These are phyloP conservation scores for Pseudachorutes palmiensis DNA, from an alignment of 1,140 invertebrate genomes.

Conservation along the genomic window DNA sequence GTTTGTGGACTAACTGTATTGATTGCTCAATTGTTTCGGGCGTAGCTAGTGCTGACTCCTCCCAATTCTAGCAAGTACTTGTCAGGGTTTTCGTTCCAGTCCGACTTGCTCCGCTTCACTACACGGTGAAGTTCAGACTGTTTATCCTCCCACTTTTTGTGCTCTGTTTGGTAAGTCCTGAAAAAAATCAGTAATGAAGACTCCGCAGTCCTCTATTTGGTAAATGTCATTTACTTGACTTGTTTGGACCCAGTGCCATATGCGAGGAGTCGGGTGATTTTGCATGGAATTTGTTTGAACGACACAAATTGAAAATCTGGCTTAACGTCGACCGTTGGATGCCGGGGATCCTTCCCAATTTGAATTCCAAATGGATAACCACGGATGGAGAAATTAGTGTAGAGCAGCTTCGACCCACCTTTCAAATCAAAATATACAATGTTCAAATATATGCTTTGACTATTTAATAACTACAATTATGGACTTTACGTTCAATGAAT, in stretches of 20 bases:
- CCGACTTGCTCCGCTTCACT: slow-evolving; percentile 69
- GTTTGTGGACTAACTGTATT: too few species aligned
- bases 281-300: slow-evolving; percentile 54
- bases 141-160: slow-evolving; percentile 82
- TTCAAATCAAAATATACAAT: slow-evolving; percentile 34
- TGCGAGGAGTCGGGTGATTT: slow-evolving; percentile 59
- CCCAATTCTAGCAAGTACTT: slow-evolving; percentile 74
- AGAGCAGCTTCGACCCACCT: slow-evolving; percentile 67
- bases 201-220: too few species aligned
- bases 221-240: slow-evolving; percentile 45
- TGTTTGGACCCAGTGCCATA: slow-evolving; percentile 62
- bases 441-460: slow-evolving; percentile 5
- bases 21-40: too few species aligned
- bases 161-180: slow-evolving; percentile 70
- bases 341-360: slow-evolving; percentile 66
- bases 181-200: slow-evolving; percentile 32
- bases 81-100: slow-evolving; percentile 89
- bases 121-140: slow-evolving; percentile 70
- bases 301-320: slow-evolving; percentile 57
- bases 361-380: slow-evolving; percentile 76
- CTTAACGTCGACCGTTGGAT: slow-evolving; percentile 62
- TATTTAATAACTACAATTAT: slow-evolving; percentile 13
- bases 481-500: slow-evolving; percentile 48
- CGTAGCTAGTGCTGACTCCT: slow-evolving; percentile 45
- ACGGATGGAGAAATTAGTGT: slow-evolving; percentile 71